phyloP scores from a whole-genome alignment of 1,140 invertebrate genomes.

The Macrobrachium rosenbergii region DNA sequence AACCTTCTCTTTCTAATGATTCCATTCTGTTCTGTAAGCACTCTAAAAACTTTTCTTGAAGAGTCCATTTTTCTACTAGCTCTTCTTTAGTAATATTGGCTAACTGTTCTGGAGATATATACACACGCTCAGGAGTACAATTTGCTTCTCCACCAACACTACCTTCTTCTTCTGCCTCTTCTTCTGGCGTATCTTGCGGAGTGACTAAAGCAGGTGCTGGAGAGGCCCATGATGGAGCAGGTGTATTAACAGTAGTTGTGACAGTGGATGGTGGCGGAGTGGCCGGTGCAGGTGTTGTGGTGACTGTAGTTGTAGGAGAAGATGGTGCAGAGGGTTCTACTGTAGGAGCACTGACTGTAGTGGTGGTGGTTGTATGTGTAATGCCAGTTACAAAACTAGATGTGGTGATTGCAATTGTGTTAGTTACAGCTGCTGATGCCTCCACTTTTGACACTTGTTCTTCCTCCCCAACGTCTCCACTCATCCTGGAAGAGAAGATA shows the following conservation, averaged over 20 bases:
- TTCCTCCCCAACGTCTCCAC: conserved; percentile 58
- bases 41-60: conserved; percentile 74
- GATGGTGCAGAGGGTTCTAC: not conserved
- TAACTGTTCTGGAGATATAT: conserved; percentile 73
- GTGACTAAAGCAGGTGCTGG: not conserved
- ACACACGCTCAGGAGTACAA: conserved; percentile 67
- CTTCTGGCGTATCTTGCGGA: conserved; percentile 26
- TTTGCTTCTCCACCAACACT: conserved; percentile 23
- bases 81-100: conserved; percentile 73
- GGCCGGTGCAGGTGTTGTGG: not conserved
- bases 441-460: conserved; percentile 49
- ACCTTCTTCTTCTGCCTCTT: conserved; percentile 40
- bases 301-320: not conserved
- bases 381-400: not conserved
- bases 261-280: not conserved
- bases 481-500: conserved; percentile 44
- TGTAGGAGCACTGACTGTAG: conserved; percentile 32
- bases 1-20: conserved; percentile 72
- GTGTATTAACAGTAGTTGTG: not conserved
- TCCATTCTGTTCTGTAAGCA: conserved; percentile 72
- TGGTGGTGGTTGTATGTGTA: conserved; percentile 33
- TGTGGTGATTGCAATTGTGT: conserved; percentile 23
- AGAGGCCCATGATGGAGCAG: not conserved
- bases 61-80: conserved; percentile 73
- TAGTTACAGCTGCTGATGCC: conserved; percentile 35